Evolutionary conservation across 2,113 vertebrate genomes (phyloP), one percentile per base, ranked within the genome.

Genomic region (Petrocephalus microphthalmus): DNA sequence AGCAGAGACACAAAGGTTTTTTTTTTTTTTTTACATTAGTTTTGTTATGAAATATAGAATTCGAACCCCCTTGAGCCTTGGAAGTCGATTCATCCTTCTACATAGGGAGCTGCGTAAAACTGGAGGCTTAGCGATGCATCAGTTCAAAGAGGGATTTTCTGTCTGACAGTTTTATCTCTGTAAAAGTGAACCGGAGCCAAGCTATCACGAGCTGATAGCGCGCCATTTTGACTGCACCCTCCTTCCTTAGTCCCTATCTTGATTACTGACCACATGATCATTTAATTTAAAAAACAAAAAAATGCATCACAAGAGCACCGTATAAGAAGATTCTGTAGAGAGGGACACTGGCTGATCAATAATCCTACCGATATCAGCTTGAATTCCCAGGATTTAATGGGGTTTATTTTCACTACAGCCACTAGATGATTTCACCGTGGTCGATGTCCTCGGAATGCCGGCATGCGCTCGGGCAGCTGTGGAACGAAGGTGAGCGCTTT

Each of bases 111-210:
- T 86, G 85, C 56, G 54, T 86, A 86, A 60, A 45, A 86, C 33
- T 86, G 53, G 56, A 78, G 25, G 71, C 17, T 87, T 51, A 87
- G 49, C 64, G 20, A 83, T 83, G 37, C 29, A 47, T 88, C 51
- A 88, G 19, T 83, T 88, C 19, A 56, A 86, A 45, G 53, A 57
- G 74, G 87, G 71, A 82, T 87, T 53, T 53, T 81, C 87, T 78
- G 67, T 87, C 51, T 49, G 86, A 71, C 86, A 87, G 86, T 67
- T 56, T 56, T 88, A 83, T 78, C 78, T 54, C 74, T 83, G 74
- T 52, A 83, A 88, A 83, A 88, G 53, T 82, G 71, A 88, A 57
- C 71, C 33, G 11, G 20, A 81, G 37, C 87, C 87, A 83, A 81
- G 25, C 20, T 81, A 64, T 86, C 19, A n/a, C 2, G 10, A 86